Percentiles rank a stretch among this genome's conserved stretches.
phyloP scores from a whole-genome alignment of 2,113 vertebrate species.

The Cricetomys ansorgei region DNA sequence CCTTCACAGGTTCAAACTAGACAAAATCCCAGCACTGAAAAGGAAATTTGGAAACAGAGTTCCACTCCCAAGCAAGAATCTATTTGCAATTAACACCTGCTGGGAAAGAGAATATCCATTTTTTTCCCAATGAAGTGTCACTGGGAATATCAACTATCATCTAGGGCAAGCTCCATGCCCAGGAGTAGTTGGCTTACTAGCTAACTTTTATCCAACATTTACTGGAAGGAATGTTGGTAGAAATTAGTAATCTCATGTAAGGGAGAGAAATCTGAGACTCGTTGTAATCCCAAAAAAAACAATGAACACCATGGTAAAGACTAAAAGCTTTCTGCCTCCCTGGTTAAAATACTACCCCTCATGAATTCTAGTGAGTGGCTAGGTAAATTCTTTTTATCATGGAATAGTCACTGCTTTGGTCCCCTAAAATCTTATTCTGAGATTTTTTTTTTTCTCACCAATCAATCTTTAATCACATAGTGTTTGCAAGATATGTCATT shows the following conservation, averaged over 20 bases:
- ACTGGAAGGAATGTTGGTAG: slow-evolving; percentile 31
- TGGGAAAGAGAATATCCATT: neutral
- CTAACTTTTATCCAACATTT: slow-evolving; percentile 48
- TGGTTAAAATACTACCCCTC: neutral
- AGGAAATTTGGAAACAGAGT: neutral
- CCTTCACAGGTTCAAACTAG: neutral
- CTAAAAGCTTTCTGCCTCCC: neutral
- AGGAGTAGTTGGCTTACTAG: neutral
- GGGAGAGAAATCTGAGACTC: slow-evolving; percentile 38
- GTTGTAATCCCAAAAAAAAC: neutral
- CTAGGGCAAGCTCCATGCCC: neutral
- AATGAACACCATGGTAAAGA: slow-evolving; percentile 1
- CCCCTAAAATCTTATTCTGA: slow-evolving; percentile 21
- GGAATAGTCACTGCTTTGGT: slow-evolving; percentile 2
- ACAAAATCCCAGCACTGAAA: neutral
- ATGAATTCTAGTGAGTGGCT: slow-evolving; percentile 46
- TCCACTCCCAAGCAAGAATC: neutral
- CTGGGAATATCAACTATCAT: neutral
- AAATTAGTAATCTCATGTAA: slow-evolving; percentile 10
- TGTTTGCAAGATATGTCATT: slow-evolving; percentile 32
- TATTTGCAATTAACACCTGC: neutral
- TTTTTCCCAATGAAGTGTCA: neutral
- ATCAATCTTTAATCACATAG: slow-evolving; percentile 42
- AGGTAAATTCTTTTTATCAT: slow-evolving; percentile 18
- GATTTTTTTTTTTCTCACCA: neutral